Conservation (phyloP, 2,113 vertebrate genomes). For the Cynoglossus semilaevis region DNA sequence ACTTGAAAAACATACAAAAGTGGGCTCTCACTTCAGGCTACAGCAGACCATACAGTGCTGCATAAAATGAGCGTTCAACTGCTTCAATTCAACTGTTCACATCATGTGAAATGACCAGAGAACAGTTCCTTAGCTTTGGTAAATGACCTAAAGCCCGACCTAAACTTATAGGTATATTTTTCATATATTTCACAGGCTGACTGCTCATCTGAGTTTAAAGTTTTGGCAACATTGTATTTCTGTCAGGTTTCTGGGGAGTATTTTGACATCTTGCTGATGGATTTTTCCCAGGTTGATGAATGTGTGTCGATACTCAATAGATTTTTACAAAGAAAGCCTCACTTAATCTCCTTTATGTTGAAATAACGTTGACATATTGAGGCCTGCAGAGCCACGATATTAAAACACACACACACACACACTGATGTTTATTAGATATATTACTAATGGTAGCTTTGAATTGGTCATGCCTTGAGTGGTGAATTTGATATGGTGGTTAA, state of each 20-base stretch:
- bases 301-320: conserved; percentile 1
- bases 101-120: conserved; percentile 26
- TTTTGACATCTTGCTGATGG: background rate
- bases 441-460: no score
- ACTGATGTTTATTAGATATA: no score
- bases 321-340: background rate
- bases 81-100: no score
- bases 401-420: no score
- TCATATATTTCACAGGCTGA: conserved; percentile 38
- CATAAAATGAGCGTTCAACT: no score
- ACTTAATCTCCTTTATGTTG: background rate
- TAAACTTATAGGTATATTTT: no score
- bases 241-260: background rate
- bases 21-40: background rate
- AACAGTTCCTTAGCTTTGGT: conserved; percentile 30
- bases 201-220: conserved; percentile 18
- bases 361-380: background rate
- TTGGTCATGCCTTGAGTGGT: no score
- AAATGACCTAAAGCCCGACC: conserved; percentile 41
- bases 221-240: conserved; percentile 28
- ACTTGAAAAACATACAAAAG: background rate
- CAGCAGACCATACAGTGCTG: background rate
- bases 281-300: conserved; percentile 16
- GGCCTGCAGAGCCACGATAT: no score
- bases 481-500: no score